A percentile compares a stretch with the other conserved stretches of the same genome.
These are phyloP conservation scores for Trissoscelio sp. DNA, from an alignment of 2,888 invertebrate genomes.

Conservation along the genomic window DNA sequence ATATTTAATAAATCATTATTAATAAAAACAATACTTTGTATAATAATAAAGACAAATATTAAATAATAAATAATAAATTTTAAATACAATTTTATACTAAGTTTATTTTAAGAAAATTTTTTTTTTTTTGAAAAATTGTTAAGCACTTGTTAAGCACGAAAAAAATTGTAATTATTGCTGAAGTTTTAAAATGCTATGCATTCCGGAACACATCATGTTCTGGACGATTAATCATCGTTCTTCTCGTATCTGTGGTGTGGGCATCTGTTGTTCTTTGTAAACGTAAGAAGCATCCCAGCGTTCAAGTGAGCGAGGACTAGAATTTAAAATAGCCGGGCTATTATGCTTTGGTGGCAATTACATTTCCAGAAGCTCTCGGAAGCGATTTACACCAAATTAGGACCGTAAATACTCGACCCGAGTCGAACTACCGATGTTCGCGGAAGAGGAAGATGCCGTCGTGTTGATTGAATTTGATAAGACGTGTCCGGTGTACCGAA, in stretches of 20 bases:
- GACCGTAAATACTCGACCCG: slow-evolving; percentile 64
- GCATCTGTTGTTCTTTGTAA: slow-evolving; percentile 55
- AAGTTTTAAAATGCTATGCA: slow-evolving; percentile 40
- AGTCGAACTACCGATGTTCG: slow-evolving; percentile 55
- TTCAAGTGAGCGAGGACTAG: slow-evolving; percentile 26
- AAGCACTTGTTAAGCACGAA: too few species aligned
- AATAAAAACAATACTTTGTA: not conserved
- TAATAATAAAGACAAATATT: too few species aligned
- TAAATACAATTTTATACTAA: too few species aligned
- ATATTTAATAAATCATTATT: too few species aligned
- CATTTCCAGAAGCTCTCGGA: slow-evolving; percentile 66
- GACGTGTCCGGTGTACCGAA: slow-evolving; percentile 32
- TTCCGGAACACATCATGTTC: slow-evolving; percentile 56
- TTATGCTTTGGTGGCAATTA: slow-evolving; percentile 60
- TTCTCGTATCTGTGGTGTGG: slow-evolving; percentile 37
- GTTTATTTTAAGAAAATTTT: too few species aligned
- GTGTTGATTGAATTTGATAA: slow-evolving; percentile 62
- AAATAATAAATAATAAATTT: too few species aligned
- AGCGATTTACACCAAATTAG: slow-evolving; percentile 73
- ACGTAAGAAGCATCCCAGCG: slow-evolving; percentile 10
- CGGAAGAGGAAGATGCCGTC: slow-evolving; percentile 65
- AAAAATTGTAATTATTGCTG: too few species aligned
- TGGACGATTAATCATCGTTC: slow-evolving; percentile 65
- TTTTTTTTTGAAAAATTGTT: too few species aligned
- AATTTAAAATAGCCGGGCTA: slow-evolving; percentile 53